Percentiles rank a stretch among this genome's conserved stretches.
Evolutionary conservation across 2,113 vertebrate genomes (phyloP).

Genomic region (Eleginops maclovinus): DNA sequence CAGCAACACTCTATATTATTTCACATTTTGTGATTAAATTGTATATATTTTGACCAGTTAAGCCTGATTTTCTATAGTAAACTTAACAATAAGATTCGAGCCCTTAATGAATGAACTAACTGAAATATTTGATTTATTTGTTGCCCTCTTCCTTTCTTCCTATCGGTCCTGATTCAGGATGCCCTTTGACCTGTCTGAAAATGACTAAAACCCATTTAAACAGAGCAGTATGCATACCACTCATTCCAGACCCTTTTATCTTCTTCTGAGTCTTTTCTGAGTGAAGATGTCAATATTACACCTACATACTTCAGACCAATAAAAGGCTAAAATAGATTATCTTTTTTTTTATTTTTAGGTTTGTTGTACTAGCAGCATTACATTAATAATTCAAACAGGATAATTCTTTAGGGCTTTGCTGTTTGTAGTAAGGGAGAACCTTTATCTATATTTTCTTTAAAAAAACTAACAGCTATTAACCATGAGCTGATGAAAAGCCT

Average conservation of each 20-base stretch:
- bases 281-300: not conserved
- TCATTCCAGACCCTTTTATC: conserved; percentile 30
- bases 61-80: not conserved
- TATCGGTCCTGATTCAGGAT: conserved; percentile 43
- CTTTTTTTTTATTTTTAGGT: too few relatives aligned
- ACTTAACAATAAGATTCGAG: not conserved
- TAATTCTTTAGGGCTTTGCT: not conserved
- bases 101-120: not conserved
- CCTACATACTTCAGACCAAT: not conserved
- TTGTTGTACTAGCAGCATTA: not conserved
- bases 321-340: not conserved
- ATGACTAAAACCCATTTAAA: not conserved
- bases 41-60: not conserved
- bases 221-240: conserved; percentile 4
- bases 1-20: not conserved
- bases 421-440: not conserved
- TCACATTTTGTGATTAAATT: not conserved
- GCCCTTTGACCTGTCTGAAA: conserved; percentile 48
- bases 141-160: conserved; percentile 10
- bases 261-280: not conserved
- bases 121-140: conserved; percentile 11
- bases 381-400: not conserved
- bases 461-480: conserved; percentile 11
- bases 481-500: conserved; percentile 16
- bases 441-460: not conserved